A percentile compares a stretch with the other conserved stretches of the same genome.
Evolutionary conservation across 1,140 invertebrate species (phyloP).

Genomic region (Drosophila lini): DNA sequence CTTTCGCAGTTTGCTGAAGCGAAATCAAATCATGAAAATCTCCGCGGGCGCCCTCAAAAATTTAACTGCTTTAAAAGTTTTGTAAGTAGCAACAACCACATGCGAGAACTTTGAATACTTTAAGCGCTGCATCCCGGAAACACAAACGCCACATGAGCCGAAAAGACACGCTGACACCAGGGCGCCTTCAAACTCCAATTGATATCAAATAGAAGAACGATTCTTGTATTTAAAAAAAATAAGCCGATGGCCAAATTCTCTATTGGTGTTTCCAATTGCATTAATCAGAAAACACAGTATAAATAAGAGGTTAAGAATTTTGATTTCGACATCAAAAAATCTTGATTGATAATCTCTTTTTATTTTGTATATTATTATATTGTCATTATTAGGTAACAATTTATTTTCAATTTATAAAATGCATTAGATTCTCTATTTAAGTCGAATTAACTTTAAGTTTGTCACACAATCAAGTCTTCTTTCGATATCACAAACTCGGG

Average conservation of each 20-base stretch:
- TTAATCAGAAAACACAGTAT: neutral
- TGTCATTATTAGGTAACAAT: no score
- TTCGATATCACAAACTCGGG: no score
- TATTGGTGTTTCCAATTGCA: neutral
- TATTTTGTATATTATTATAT: no score
- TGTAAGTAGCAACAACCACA: constrained; percentile 87
- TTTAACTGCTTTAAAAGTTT: constrained; percentile 87
- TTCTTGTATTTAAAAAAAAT: neutral
- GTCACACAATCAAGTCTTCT: no score
- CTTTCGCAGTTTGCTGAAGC: constrained; percentile 87
- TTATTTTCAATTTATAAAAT: no score
- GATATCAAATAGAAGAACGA: constrained; percentile 41
- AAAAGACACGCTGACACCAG: constrained; percentile 25
- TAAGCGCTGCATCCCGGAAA: constrained; percentile 57
- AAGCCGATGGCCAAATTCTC: constrained; percentile 7
- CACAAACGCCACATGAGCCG: constrained; percentile 31
- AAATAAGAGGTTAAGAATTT: neutral
- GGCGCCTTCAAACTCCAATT: constrained; percentile 66
- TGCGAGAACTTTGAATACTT: constrained; percentile 58
- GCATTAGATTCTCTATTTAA: no score
- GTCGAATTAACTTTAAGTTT: no score
- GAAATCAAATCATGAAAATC: constrained; percentile 88
- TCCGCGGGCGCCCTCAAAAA: constrained; percentile 88
- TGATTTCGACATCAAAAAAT: neutral
- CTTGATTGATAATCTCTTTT: no score